Percentiles rank a stretch among this genome's conserved stretches.
phyloP scores from a whole-genome alignment of 35 echinoderm and acorn worm species.

The Ophiothrix spiculata region DNA sequence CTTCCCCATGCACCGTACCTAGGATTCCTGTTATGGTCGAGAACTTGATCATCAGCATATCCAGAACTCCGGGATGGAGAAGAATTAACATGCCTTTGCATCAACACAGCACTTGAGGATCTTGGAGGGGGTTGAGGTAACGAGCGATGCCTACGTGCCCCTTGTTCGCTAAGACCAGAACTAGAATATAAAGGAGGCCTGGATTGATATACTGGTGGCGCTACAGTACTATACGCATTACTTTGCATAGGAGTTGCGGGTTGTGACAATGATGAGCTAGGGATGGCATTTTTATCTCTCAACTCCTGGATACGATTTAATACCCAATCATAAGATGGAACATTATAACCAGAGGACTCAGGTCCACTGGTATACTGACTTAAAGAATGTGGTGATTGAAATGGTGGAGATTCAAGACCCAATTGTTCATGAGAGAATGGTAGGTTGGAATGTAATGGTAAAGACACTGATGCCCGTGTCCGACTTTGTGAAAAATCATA shows the following conservation, averaged over 20 bases:
- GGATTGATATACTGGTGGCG: neutral
- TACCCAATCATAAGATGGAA: constrained; percentile 88
- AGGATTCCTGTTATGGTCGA: constrained; percentile 1
- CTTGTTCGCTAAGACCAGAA: neutral
- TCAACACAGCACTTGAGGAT: constrained; percentile 4
- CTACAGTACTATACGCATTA: neutral
- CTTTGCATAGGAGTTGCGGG: neutral
- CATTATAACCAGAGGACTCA: constrained; percentile 3
- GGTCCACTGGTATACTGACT: neutral
- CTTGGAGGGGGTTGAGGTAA: constrained; percentile 11
- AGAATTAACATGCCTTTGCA: constrained; percentile 7
- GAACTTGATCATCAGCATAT: constrained; percentile 8
- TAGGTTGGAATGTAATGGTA: neutral
- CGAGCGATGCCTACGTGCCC: constrained; percentile 12
- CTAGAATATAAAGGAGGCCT: constrained; percentile 2
- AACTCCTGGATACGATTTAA: constrained; percentile 70
- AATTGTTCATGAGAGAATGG: neutral
- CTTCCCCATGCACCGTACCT: neutral
- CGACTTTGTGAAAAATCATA: neutral
- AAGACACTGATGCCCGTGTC: constrained; percentile 13
- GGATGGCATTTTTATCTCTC: constrained; percentile 9
- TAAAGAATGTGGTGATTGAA: neutral
- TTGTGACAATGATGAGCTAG: neutral
- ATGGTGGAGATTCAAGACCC: neutral
- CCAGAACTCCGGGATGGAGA: neutral